Evolutionary conservation across 1,140 invertebrate genomes (phyloP).

Genomic region (Pogonomyrmex barbatus): DNA sequence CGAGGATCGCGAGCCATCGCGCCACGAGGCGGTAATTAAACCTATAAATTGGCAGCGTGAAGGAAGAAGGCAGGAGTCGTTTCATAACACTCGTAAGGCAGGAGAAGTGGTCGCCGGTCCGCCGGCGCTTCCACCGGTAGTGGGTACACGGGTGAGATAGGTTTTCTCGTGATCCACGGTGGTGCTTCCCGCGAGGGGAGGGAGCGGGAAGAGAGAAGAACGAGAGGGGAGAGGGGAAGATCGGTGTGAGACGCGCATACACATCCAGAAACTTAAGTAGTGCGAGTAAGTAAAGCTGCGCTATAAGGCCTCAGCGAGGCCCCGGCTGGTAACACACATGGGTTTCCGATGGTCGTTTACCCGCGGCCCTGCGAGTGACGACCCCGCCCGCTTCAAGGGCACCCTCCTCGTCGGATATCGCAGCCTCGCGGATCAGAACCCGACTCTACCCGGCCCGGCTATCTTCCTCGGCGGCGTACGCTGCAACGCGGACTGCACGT

Average conservation of each 20-base stretch:
- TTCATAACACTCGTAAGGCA: conserved; percentile 75
- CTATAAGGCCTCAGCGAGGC: conserved; percentile 68
- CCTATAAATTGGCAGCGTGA: conserved; percentile 66
- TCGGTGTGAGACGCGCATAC: conserved; percentile 63
- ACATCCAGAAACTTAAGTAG: conserved; percentile 72
- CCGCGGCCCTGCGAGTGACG: conserved; percentile 84
- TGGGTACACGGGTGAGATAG: conserved; percentile 48
- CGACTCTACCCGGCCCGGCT: conserved; percentile 73
- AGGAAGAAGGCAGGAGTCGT: conserved; percentile 35
- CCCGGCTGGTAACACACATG: conserved; percentile 78
- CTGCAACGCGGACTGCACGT: conserved; percentile 77
- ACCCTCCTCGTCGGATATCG: conserved; percentile 79
- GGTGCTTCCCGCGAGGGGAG: not conserved
- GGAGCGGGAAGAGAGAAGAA: conserved; percentile 14
- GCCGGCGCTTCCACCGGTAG: conserved; percentile 45
- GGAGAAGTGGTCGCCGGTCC: conserved; percentile 42
- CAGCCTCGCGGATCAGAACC: conserved; percentile 76
- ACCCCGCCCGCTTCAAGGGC: conserved; percentile 86
- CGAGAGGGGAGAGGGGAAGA: conserved; percentile 54
- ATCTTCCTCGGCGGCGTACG: conserved; percentile 67
- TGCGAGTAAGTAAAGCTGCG: conserved; percentile 72
- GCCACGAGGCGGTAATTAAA: conserved; percentile 69
- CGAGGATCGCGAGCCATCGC: not conserved
- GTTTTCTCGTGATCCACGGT: conserved; percentile 48
- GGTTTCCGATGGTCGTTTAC: conserved; percentile 85